These are phyloP conservation scores for Craseonycteris thonglongyai DNA, from an alignment of 2,113 vertebrate species.

Conservation along the genomic window DNA sequence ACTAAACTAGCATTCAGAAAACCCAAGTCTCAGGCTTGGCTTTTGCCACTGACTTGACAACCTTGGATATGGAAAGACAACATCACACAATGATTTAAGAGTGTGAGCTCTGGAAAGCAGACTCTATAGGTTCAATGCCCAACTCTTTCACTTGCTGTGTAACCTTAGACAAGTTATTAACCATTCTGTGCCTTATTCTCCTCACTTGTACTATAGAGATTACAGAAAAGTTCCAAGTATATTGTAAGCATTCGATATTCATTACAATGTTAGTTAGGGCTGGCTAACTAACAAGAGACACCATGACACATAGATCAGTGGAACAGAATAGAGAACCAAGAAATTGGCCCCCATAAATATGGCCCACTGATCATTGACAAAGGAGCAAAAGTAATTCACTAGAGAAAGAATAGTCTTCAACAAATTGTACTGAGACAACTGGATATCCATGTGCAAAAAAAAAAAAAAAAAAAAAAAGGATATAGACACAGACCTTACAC, in stretches of 20 bases:
- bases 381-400: too few relatives aligned
- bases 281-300: background rate
- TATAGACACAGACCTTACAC: too few relatives aligned
- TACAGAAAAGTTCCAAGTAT: background rate
- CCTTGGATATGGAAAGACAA: background rate
- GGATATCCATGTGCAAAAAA: too few relatives aligned
- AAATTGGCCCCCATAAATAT: too few relatives aligned
- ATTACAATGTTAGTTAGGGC: background rate
- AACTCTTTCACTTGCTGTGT: too few relatives aligned
- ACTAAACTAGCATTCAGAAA: background rate
- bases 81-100: background rate
- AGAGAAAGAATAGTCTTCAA: background rate
- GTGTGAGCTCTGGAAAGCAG: background rate
- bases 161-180: background rate
- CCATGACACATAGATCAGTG: background rate
- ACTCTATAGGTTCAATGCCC: background rate
- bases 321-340: too few relatives aligned
- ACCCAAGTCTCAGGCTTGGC: background rate
- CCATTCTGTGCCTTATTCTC: background rate
- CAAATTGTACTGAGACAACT: too few relatives aligned
- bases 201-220: too few relatives aligned
- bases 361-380: too few relatives aligned
- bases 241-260: background rate
- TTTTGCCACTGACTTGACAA: background rate
- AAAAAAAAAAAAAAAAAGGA: too few relatives aligned